Conservation (phyloP, 2,797 vertebrate species). For the Poeciliopsis gracilis region DNA sequence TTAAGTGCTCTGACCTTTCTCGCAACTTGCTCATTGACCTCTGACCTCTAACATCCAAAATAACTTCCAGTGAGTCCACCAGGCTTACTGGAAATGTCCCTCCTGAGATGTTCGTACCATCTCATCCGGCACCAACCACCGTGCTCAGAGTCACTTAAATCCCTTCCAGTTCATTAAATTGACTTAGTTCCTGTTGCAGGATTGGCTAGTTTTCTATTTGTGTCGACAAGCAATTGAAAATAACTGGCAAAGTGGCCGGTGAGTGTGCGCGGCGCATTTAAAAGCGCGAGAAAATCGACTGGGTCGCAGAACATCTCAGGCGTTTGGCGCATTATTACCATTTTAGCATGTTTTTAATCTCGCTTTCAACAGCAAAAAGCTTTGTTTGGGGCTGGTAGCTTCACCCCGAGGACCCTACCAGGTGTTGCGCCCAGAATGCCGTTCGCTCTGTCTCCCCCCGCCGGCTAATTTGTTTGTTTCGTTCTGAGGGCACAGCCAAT, state of each 20-base stretch:
- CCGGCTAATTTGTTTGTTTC: slow-evolving; percentile 77
- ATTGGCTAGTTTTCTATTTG: neutral
- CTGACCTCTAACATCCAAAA: neutral
- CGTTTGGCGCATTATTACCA: neutral
- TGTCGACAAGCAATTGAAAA: neutral
- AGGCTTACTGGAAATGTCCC: neutral
- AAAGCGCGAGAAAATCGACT: neutral
- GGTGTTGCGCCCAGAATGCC: slow-evolving; percentile 59
- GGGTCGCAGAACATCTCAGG: neutral
- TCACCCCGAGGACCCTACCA: slow-evolving; percentile 52
- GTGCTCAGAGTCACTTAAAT: neutral
- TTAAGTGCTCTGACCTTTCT: neutral
- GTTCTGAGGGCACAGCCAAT: slow-evolving; percentile 61
- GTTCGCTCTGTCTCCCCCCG: slow-evolving; percentile 24
- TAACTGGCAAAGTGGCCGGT: neutral
- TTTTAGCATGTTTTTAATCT: neutral
- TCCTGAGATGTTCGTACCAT: neutral
- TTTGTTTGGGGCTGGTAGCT: slow-evolving; percentile 3
- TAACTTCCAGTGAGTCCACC: neutral
- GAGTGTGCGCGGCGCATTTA: neutral
- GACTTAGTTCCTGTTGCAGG: neutral
- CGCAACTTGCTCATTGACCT: neutral
- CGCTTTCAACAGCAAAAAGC: neutral
- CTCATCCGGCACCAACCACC: no score
- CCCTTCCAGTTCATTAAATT: neutral